Conservation (phyloP, 2,888 invertebrate species). For the Xiphydria camelus region DNA sequence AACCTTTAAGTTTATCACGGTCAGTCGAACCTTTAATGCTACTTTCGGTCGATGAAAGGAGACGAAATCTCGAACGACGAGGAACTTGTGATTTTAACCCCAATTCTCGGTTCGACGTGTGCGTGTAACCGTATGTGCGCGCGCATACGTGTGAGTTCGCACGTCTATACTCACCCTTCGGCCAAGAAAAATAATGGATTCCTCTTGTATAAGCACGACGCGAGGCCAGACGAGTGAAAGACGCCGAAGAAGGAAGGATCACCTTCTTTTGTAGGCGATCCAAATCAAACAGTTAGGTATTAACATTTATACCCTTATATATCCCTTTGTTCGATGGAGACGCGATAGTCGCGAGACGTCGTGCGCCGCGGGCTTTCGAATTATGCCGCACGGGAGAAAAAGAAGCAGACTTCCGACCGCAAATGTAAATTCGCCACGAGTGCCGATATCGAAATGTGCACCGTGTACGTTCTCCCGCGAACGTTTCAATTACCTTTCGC, state of each 20-base stretch:
- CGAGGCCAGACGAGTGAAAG: background rate
- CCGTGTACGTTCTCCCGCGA: too few species aligned
- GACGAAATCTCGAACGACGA: too few species aligned
- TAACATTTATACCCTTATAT: constrained; percentile 22
- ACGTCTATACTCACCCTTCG: too few species aligned
- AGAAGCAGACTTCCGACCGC: background rate
- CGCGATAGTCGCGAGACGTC: too few species aligned
- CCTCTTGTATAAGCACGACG: background rate
- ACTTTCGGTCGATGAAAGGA: too few species aligned
- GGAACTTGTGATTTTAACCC: too few species aligned
- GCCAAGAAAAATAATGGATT: background rate
- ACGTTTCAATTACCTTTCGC: too few species aligned
- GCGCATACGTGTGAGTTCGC: constrained; percentile 29
- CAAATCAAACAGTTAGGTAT: constrained; percentile 28
- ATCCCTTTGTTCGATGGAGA: constrained; percentile 19
- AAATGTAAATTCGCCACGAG: background rate
- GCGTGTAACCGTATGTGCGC: constrained; percentile 11
- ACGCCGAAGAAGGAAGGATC: background rate
- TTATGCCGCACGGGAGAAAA: too few species aligned
- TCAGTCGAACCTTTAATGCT: too few species aligned
- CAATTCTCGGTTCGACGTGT: too few species aligned
- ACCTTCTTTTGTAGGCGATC: constrained; percentile 22
- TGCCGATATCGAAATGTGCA: background rate
- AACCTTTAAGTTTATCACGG: too few species aligned
- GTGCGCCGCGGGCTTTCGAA: too few species aligned